Percentiles rank a stretch among this genome's conserved stretches.
phyloP scores from a whole-genome alignment of 2,113 vertebrate species.

The Oncorhynchus gorbuscha region DNA sequence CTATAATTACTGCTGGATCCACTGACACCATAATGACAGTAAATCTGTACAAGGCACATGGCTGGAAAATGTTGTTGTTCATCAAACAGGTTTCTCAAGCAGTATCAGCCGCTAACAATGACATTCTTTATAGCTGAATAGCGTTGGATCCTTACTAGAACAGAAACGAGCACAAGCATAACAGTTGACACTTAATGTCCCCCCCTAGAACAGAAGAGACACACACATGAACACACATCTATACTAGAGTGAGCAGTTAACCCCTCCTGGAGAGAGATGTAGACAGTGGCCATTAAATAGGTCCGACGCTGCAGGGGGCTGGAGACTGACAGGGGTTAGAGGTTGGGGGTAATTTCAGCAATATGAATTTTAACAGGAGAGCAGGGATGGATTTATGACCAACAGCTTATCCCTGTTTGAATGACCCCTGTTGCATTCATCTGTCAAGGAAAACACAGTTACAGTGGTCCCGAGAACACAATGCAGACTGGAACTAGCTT shows the following conservation, averaged over 20 bases:
- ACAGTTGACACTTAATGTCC: too few relatives aligned
- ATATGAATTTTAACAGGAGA: not conserved
- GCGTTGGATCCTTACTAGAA: not conserved
- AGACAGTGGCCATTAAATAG: conserved; percentile 10
- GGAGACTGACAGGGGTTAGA: not conserved
- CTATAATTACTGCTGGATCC: conserved; percentile 37
- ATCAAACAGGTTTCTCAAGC: conserved; percentile 10
- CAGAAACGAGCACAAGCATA: too few relatives aligned
- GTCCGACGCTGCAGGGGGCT: not conserved
- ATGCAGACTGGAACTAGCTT: not conserved
- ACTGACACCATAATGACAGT: conserved; percentile 34
- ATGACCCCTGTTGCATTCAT: not conserved
- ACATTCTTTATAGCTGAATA: conserved; percentile 12
- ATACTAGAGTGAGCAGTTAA: not conserved
- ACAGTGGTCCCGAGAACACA: not conserved
- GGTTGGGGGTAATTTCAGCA: too few relatives aligned
- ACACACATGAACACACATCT: conserved; percentile 14
- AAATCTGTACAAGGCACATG: conserved; percentile 10
- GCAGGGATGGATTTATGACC: not conserved
- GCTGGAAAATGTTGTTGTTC: conserved; percentile 19
- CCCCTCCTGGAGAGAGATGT: conserved; percentile 1
- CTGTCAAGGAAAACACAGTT: conserved; percentile 2
- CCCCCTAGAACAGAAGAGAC: not conserved
- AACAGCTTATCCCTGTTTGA: conserved; percentile 10
- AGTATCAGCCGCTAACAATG: not conserved